Percentiles rank a stretch among this genome's conserved stretches.
Evolutionary conservation across 1,140 invertebrate genomes (phyloP).

Genomic region (Papilio polyxenes): DNA sequence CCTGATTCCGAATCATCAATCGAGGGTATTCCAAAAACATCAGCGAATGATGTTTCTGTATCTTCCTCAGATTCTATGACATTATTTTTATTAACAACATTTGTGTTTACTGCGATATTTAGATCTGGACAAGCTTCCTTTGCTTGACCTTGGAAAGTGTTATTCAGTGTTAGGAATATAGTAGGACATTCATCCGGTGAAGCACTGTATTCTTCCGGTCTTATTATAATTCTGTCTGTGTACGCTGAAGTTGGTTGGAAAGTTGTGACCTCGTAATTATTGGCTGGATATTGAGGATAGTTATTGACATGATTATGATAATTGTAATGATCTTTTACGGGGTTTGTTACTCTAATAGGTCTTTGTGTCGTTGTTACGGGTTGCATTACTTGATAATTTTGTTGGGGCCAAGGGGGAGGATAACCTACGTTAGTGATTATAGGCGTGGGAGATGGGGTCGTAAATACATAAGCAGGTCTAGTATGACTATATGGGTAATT

Average conservation of each 20-base stretch:
- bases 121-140: slow-evolving; percentile 77
- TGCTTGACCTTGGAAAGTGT: slow-evolving; percentile 75
- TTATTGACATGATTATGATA: slow-evolving; percentile 59
- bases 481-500: slow-evolving; percentile 52
- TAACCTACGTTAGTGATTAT: slow-evolving; percentile 73
- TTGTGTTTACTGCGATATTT: slow-evolving; percentile 76
- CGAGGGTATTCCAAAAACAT: slow-evolving; percentile 61
- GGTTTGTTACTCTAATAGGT: slow-evolving; percentile 57
- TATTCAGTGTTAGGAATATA: slow-evolving; percentile 73
- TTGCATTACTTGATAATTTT: slow-evolving; percentile 46
- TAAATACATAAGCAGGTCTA: slow-evolving; percentile 62
- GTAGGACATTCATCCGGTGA: slow-evolving; percentile 72
- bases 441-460: slow-evolving; percentile 69
- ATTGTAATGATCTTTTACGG: slow-evolving; percentile 57
- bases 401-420: slow-evolving; percentile 65
- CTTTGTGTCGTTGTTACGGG: slow-evolving; percentile 56
- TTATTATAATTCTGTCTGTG: slow-evolving; percentile 73
- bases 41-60: slow-evolving; percentile 63
- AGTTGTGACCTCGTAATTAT: slow-evolving; percentile 67
- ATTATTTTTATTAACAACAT: slow-evolving; percentile 74
- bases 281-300: slow-evolving; percentile 51
- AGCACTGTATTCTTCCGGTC: slow-evolving; percentile 72
- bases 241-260: slow-evolving; percentile 65
- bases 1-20: slow-evolving; percentile 60
- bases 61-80: slow-evolving; percentile 72